Conservation (phyloP, 2,888 invertebrate genomes). For the Liopterus haemorrhoidalis region DNA sequence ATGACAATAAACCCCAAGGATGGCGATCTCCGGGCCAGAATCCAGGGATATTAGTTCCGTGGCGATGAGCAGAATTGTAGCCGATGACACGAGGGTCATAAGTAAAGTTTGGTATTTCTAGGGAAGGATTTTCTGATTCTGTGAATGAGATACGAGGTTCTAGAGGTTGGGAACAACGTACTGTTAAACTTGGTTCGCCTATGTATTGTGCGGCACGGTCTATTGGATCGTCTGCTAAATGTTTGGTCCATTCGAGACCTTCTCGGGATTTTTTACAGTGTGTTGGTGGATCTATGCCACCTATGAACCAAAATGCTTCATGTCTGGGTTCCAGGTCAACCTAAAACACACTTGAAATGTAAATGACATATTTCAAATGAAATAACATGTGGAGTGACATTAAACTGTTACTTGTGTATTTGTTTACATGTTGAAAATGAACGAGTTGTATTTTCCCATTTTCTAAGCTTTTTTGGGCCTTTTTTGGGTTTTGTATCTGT, state of each 20-base stretch:
- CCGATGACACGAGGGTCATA: slow-evolving; percentile 60
- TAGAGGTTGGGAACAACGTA: slow-evolving; percentile 66
- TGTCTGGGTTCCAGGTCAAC: slow-evolving; percentile 71
- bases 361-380: slow-evolving; percentile 4
- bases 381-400: too few species aligned
- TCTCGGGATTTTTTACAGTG: slow-evolving; percentile 45
- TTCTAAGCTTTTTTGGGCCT: too few species aligned
- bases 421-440: too few species aligned
- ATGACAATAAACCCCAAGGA: slow-evolving; percentile 74
- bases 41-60: slow-evolving; percentile 72
- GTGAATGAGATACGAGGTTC: slow-evolving; percentile 54
- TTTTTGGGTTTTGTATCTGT: too few species aligned
- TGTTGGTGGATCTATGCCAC: slow-evolving; percentile 60
- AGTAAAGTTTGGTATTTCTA: slow-evolving; percentile 53
- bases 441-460: too few species aligned
- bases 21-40: slow-evolving; percentile 77
- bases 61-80: slow-evolving; percentile 51
- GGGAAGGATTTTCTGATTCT: slow-evolving; percentile 53
- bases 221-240: slow-evolving; percentile 50
- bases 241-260: slow-evolving; percentile 41
- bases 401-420: slow-evolving; percentile 1
- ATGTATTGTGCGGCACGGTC: slow-evolving; percentile 65
- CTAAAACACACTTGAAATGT: slow-evolving; percentile 44
- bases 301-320: slow-evolving; percentile 82
- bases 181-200: slow-evolving; percentile 61